Percentiles rank a stretch among this genome's conserved stretches.
Conservation (phyloP, 1,140 invertebrate genomes). For the Drosophila saltans region DNA sequence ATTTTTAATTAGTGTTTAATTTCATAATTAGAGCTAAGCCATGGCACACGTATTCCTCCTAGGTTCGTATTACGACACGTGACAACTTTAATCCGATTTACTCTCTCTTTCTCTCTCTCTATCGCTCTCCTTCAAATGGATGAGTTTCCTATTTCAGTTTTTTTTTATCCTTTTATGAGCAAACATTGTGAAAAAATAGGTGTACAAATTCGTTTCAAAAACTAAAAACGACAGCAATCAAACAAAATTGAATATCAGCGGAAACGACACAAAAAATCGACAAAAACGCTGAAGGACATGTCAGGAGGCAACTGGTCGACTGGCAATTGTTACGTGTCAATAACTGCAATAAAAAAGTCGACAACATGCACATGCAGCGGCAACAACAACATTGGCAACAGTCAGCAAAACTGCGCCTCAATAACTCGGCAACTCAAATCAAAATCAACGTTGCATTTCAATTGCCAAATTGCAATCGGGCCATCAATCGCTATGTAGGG, state of each 20-base stretch:
- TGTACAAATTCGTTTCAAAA: conserved; percentile 68
- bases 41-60: conserved; percentile 52
- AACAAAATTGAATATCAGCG: conserved; percentile 79
- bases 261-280: conserved; percentile 60
- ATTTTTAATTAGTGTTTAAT: conserved; percentile 75
- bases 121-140: conserved; percentile 29
- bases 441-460: conserved; percentile 78
- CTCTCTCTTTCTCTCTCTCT: neutral
- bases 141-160: conserved; percentile 22
- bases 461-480: conserved; percentile 68
- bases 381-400: conserved; percentile 3
- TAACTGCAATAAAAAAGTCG: conserved; percentile 73
- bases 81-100: conserved; percentile 73
- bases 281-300: conserved; percentile 30
- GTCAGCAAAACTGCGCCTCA: conserved; percentile 57
- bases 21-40: conserved; percentile 76
- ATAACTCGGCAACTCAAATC: conserved; percentile 74
- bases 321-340: conserved; percentile 79
- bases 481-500: conserved; percentile 46
- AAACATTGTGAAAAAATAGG: conserved; percentile 66
- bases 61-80: conserved; percentile 57
- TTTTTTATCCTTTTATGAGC: conserved; percentile 62
- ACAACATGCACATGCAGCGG: conserved; percentile 40
- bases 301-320: conserved; percentile 18
- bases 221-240: conserved; percentile 78